phyloP scores from a whole-genome alignment of 1,140 invertebrate species.

The Pinna nobilis region DNA sequence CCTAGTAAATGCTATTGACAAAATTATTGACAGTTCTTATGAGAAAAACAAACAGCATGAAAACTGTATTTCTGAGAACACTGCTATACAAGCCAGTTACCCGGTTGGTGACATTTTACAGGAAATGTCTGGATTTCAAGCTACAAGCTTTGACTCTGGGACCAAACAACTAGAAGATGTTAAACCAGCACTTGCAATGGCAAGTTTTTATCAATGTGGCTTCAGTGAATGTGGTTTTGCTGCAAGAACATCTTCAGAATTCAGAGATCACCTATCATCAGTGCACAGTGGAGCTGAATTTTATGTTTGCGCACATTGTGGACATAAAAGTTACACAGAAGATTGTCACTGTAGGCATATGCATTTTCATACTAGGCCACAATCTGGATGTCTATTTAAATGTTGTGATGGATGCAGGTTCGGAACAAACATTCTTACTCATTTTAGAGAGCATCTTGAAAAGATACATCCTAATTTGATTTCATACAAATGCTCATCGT shows the following conservation, averaged over 20 bases:
- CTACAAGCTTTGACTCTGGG: too few species aligned
- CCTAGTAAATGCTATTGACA: not conserved
- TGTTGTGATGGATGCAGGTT: constrained; percentile 58
- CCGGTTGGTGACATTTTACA: too few species aligned
- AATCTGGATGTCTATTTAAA: constrained; percentile 48
- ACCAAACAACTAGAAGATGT: too few species aligned
- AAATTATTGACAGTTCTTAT: not conserved
- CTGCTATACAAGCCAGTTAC: not conserved
- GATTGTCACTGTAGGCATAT: constrained; percentile 57
- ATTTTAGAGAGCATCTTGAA: constrained; percentile 56
- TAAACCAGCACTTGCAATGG: not conserved
- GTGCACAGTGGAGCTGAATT: constrained; percentile 43
- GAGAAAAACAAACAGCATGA: too few species aligned
- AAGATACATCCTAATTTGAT: constrained; percentile 47
- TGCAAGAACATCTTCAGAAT: constrained; percentile 48
- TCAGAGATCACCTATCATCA: constrained; percentile 51
- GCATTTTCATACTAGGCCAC: constrained; percentile 54
- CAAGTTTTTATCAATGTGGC: constrained; percentile 59
- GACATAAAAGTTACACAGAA: constrained; percentile 50
- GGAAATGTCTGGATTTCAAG: not conserved
- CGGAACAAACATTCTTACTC: constrained; percentile 53
- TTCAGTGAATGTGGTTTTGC: constrained; percentile 57
- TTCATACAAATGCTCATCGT: constrained; percentile 49
- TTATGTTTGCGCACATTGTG: constrained; percentile 61
- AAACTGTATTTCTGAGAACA: not conserved